phyloP scores from a whole-genome alignment of 2,797 vertebrate species.

The Neomorphus geoffroyi region DNA sequence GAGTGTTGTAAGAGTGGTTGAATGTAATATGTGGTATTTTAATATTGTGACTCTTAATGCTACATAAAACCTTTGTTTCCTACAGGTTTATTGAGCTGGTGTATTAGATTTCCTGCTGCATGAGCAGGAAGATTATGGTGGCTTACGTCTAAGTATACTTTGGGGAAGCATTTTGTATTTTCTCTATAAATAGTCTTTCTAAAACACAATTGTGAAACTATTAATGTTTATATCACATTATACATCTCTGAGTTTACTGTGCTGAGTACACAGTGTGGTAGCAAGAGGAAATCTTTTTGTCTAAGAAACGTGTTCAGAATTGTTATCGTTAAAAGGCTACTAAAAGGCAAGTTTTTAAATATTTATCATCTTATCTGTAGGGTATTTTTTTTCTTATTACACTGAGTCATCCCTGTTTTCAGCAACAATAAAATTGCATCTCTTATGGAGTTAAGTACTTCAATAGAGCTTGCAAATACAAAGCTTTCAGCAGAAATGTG shows the following conservation, averaged over 20 bases:
- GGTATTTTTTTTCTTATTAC: slow-evolving; percentile 44
- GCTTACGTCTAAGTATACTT: slow-evolving; percentile 93
- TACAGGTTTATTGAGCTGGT: slow-evolving; percentile 95
- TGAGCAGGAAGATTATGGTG: slow-evolving; percentile 98
- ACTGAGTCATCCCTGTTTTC: slow-evolving; percentile 6
- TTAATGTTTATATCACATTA: slow-evolving; percentile 83
- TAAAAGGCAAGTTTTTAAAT: slow-evolving; percentile 30
- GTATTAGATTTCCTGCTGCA: slow-evolving; percentile 95
- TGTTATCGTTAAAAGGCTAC: slow-evolving; percentile 57
- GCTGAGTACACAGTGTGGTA: slow-evolving; percentile 54
- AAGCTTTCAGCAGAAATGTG: neutral
- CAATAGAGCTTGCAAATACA: neutral
- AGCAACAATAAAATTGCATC: slow-evolving; percentile 1
- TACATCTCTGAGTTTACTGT: slow-evolving; percentile 77
- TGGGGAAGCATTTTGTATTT: slow-evolving; percentile 90
- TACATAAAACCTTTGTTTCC: slow-evolving; percentile 86
- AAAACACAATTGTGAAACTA: slow-evolving; percentile 81
- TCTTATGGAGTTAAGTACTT: slow-evolving; percentile 4
- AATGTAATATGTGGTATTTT: slow-evolving; percentile 77
- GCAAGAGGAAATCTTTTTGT: slow-evolving; percentile 68
- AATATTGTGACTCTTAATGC: slow-evolving; percentile 83
- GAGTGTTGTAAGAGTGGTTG: slow-evolving; percentile 76
- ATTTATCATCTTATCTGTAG: slow-evolving; percentile 58
- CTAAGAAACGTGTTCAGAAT: slow-evolving; percentile 63
- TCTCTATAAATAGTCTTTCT: slow-evolving; percentile 90